Percentiles rank a stretch among this genome's conserved stretches.
Evolutionary conservation across 2,113 vertebrate species (phyloP).

Genomic region (Bothrops jararaca): DNA sequence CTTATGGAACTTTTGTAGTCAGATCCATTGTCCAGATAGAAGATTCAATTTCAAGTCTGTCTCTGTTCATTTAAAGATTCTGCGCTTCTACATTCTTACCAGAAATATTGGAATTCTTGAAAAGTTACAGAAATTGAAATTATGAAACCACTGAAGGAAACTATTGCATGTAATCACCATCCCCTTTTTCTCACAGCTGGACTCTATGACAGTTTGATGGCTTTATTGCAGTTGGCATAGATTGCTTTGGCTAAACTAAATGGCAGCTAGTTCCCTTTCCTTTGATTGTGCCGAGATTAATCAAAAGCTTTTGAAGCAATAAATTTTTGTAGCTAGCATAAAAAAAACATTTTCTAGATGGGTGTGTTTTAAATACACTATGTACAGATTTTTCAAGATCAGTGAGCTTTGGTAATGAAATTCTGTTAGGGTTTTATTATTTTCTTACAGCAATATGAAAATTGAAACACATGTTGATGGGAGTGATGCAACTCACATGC

Average conservation of each 20-base stretch:
- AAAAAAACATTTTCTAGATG: slow-evolving; percentile 48
- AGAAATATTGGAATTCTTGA: slow-evolving; percentile 71
- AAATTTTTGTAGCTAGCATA: slow-evolving; percentile 50
- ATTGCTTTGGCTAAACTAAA: slow-evolving; percentile 70
- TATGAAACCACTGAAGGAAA: slow-evolving; percentile 72
- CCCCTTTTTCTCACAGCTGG: slow-evolving; percentile 72
- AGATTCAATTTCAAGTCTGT: slow-evolving; percentile 61
- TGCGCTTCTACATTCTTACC: slow-evolving; percentile 55
- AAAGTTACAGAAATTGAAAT: slow-evolving; percentile 76
- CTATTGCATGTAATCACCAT: slow-evolving; percentile 64
- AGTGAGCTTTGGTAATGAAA: slow-evolving; percentile 26
- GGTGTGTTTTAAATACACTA: slow-evolving; percentile 55
- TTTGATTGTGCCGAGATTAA: slow-evolving; percentile 71
- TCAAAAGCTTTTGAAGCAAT: slow-evolving; percentile 69
- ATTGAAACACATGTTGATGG: neutral
- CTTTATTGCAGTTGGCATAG: slow-evolving; percentile 72
- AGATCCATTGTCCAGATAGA: neutral
- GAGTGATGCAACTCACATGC: neutral
- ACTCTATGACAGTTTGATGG: slow-evolving; percentile 71
- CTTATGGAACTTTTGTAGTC: neutral
- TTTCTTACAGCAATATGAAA: slow-evolving; percentile 5
- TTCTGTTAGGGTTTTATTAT: neutral
- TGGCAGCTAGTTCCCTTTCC: slow-evolving; percentile 62
- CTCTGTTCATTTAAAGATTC: slow-evolving; percentile 65
- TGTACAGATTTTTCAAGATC: slow-evolving; percentile 41